Evolutionary conservation across 1,140 invertebrate species (phyloP), one percentile per base, ranked within the genome.

Genomic region (Sinella curviseta): DNA sequence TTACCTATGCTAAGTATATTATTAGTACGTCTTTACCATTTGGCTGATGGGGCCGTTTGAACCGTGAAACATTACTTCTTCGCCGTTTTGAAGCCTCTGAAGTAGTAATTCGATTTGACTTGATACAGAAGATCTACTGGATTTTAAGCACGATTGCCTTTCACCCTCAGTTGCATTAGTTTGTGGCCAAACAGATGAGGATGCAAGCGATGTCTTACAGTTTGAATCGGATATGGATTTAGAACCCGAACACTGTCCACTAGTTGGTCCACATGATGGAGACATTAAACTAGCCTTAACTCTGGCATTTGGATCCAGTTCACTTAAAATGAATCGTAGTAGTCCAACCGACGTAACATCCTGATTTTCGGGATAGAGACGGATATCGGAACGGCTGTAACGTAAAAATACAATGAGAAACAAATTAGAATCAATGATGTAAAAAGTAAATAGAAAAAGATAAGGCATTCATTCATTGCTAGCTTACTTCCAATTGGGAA

Each of bases 261-360:
- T 33, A 4, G 26, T 70, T 33, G 26, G 28, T 24, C 65, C 65
- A 67, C 82, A 82, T 12, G 48, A 36, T 36, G 82, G 82, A 80
- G 77, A 77, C 26, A 55, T 24, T 26, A 82, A 35, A 79, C 79
- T 82, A 3, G 81, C 17, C 17, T 74, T 31, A 17, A 84, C 77
- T 26, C 83, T 54, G 12, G 76, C 36, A 33, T 78, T 60, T 17
- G 83, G 48, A 35, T 82, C 81, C 31, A 84, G 67, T 65, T 84
- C 78, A 65, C 78, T 78, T 12, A 84, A 73, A 14, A 84, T 30
- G 76, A 84, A 84, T 55, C 75, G 60, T 8, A 84, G 74, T 16
- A 84, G 36, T 17, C 36, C 80, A 60, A 81, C 75, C 35, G 78
- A 20, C 28, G 74, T 84, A 3, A 84, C 77, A 75, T 77, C 67